Conservation (phyloP, 2,797 vertebrate species). For the Hyperoplus lanceolatus region DNA sequence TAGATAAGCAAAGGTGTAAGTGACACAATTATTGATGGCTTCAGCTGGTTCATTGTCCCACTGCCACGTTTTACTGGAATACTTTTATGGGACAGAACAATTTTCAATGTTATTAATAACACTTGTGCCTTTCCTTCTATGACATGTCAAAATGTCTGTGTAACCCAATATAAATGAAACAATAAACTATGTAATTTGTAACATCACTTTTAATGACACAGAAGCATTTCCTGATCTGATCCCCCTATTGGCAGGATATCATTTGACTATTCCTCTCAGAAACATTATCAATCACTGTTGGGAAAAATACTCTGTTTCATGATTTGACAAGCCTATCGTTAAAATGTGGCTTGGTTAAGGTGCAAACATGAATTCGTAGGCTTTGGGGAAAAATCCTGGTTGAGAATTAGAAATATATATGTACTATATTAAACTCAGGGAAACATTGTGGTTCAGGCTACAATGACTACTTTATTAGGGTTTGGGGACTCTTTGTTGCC, state of each 20-base stretch:
- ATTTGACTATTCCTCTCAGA: neutral
- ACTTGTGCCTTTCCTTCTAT: neutral
- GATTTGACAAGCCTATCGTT: neutral
- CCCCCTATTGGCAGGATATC: neutral
- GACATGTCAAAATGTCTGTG: neutral
- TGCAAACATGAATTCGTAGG: neutral
- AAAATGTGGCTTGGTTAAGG: neutral
- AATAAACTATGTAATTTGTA: neutral
- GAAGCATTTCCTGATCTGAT: neutral
- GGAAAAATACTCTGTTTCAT: neutral
- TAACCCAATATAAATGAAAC: too few species aligned
- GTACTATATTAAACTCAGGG: neutral
- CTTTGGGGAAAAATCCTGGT: neutral
- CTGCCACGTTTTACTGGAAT: neutral
- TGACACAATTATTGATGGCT: slow-evolving; percentile 2
- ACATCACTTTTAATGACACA: neutral
- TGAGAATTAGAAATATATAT: neutral
- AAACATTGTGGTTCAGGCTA: neutral
- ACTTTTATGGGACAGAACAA: neutral
- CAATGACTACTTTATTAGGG: neutral
- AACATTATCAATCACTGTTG: neutral
- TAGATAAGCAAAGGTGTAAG: neutral
- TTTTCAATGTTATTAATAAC: slow-evolving; percentile 1
- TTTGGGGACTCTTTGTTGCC: neutral
- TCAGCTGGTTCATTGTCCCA: neutral